Base-by-base conservation (phyloP, 2,888 invertebrate genomes). In the Phaonia tiefii region DNA sequence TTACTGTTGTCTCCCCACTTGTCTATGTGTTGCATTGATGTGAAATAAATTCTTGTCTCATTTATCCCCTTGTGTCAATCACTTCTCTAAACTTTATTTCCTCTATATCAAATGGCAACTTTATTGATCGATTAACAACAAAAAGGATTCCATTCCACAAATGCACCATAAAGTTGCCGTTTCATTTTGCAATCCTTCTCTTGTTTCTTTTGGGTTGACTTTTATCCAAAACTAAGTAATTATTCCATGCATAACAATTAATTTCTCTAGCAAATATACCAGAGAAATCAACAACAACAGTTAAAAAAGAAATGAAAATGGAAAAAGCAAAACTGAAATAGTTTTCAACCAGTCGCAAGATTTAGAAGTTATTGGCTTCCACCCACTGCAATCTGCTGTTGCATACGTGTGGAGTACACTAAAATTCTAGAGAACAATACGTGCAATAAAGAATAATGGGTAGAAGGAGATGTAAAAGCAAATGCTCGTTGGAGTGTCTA, bases 171-270 rank as follows among this genome's bases (percentile, higher is more conserved):
- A 60, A 37, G 60, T 39, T 60, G 39, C 60, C 37, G 2, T 39
- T 60, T 60, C 15, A 60, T 60, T 60, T 15, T 39, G 17, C 31
- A n/a, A n/a, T n/a, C n/a, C n/a, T n/a, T n/a, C n/a, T n/a, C n/a
- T n/a, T n/a, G n/a, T n/a, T n/a, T 31, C 20, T 60, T 39, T 60
- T 60, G 20, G 60, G 60, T 60, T 39, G 60, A 60, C 39, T 60
- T 60, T 39, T 20, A 60, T 15, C 37, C 60, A 13, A 60, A 60
- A 69, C 77, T 78, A 20, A 60, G 75, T 67, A 78, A 81, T 81
- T 81, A 81, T 81, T 81, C 77, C 81, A 81, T 81, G 81, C 77
- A 81, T 81, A 81, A 78, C 77, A 81, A 81, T 81, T 81, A 81
- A 75, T 81, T 81, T 78, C 72, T 63, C 69, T 70, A 77, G 74